Evolutionary conservation across 2,888 invertebrate genomes (phyloP).

Genomic region (Ctenicera cuprea): DNA sequence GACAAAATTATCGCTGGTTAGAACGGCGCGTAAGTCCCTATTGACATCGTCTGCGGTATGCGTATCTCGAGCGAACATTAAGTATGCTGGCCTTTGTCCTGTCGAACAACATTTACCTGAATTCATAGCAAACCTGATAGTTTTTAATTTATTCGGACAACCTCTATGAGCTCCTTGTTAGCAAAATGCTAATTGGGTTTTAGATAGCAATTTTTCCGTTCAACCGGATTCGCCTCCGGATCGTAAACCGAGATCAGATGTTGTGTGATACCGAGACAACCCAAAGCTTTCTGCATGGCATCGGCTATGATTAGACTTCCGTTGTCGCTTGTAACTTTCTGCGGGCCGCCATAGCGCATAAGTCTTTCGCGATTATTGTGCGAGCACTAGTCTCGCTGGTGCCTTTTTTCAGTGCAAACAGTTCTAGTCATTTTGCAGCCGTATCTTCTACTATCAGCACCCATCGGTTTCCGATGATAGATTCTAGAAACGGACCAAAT

Average conservation of each 20-base stretch:
- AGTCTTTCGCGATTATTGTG: slow-evolving; percentile 30
- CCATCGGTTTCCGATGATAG: slow-evolving; percentile 53
- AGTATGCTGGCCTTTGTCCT: no score
- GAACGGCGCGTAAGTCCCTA: no score
- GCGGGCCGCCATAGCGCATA: no score
- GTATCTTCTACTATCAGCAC: slow-evolving; percentile 59
- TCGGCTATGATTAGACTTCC: no score
- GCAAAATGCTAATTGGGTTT: background rate
- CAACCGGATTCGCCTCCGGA: background rate
- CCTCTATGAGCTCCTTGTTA: background rate
- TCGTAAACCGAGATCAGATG: no score
- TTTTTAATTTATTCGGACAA: background rate
- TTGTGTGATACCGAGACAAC: no score
- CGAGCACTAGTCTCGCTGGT: slow-evolving; percentile 52
- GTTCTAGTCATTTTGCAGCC: slow-evolving; percentile 60
- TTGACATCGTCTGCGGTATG: no score
- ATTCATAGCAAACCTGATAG: background rate
- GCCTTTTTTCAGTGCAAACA: slow-evolving; percentile 56
- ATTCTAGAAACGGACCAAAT: background rate
- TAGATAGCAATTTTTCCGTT: background rate
- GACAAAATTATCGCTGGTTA: no score
- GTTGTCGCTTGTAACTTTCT: no score
- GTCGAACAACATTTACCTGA: background rate
- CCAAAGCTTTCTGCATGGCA: no score
- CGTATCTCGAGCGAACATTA: no score